Percentiles rank a stretch among this genome's conserved stretches.
Evolutionary conservation across 1,140 invertebrate genomes (phyloP).

Genomic region (Eurosta solidaginis): DNA sequence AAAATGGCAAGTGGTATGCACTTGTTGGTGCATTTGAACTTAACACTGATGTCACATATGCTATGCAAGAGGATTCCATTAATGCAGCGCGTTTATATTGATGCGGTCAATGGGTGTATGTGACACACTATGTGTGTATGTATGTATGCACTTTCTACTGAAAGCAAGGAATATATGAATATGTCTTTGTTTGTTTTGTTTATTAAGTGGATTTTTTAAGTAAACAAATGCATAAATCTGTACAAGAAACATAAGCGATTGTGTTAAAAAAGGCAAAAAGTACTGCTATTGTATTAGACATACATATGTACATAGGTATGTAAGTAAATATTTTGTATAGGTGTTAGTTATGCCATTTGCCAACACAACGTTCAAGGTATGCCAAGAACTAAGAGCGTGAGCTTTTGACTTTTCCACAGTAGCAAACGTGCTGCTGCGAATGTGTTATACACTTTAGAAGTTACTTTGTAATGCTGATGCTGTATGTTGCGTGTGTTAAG

Average conservation of each 20-base stretch:
- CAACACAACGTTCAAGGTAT: too few species aligned
- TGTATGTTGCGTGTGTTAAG: neutral
- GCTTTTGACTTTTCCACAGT: neutral
- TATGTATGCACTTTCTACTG: neutral
- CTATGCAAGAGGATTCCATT: constrained; percentile 5
- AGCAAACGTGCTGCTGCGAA: neutral
- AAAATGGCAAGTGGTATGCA: too few species aligned
- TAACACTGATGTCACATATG: neutral
- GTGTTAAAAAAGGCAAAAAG: neutral
- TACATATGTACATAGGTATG: too few species aligned
- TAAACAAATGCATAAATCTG: neutral
- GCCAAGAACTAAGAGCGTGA: neutral
- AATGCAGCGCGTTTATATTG: neutral
- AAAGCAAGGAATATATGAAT: neutral
- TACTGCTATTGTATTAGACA: neutral
- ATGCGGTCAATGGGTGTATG: neutral
- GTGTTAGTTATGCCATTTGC: too few species aligned
- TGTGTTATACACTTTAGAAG: neutral
- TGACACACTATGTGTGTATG: neutral
- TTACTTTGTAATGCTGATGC: neutral
- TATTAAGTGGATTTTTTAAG: constrained; percentile 9
- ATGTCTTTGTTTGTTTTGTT: neutral
- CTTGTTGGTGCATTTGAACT: constrained; percentile 3
- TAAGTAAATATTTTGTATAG: too few species aligned
- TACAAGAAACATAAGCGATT: neutral